Base-by-base conservation (phyloP, 1,140 invertebrate species). In the Zaprionus lachaisei region DNA sequence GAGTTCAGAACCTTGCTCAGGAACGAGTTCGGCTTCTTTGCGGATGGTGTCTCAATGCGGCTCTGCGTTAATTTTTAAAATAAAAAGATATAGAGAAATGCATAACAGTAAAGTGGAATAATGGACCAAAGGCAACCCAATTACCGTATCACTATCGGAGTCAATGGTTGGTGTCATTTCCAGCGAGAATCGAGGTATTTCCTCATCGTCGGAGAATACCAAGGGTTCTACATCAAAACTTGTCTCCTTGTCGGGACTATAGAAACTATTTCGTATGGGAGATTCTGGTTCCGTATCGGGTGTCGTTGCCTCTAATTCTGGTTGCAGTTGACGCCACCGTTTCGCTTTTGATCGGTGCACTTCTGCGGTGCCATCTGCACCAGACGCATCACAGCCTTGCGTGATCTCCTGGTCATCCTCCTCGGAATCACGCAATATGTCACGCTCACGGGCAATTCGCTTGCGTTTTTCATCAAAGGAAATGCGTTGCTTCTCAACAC, bases 191-290 rank as follows among this genome's bases (percentile, higher is more conserved):
- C 93, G 94, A 92, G 77, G 94, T 93, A 92, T 93, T 47, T 93
- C 92, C 77, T 95, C 94, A 83, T 95, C 94, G 83, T 96, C 96
- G 26, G 96, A 96, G 93, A 96, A 96, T 58, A 96, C 95, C 49
- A 96, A 93, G 60, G 94, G 94, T 71, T 96, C 95, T 65, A 95
- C 94, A 58, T 92, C 91, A 28, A 81, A 92, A 37, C 94, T 94
- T 24, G 89, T 70, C 76, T 95, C 95, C 90, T 95, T 95, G 67
- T 96, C 95, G 78, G 94, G 94, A 41, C 94, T 95, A 91, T 95
- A 95, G 93, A 95, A 95, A 92, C 94, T 95, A 83, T 95, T 94
- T 75, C 92, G 87, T n/a, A 77, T 60, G 20, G 87, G 89, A 11
- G 89, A 87, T 26, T 91, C 87, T 1, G 80, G 86, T n/a, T 89